Evolutionary conservation across 2,888 invertebrate genomes (phyloP), one percentile per base, ranked within the genome.

Genomic region (Cistogaster globosa): DNA sequence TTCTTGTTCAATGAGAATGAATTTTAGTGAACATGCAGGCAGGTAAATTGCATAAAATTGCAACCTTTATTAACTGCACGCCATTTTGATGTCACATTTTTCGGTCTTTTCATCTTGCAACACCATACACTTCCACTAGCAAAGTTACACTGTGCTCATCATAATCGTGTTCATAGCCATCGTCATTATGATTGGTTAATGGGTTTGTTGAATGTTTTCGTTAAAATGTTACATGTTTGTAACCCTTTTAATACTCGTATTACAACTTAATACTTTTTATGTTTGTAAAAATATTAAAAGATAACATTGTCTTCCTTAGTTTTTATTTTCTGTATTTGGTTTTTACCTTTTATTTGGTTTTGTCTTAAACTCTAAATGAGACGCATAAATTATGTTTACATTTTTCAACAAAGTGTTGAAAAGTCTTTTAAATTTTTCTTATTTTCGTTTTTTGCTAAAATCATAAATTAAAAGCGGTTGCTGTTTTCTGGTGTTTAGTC

Each of bases 121-220:
- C 71, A 84, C 63, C 75, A 65, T 22, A 42, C 42, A 11, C 42
- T 42, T 58, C 14, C 60, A 42, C 42, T n/a, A n/a, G n/a, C n/a
- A n/a, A n/a, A 12, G 22, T 9, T 12, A 57, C 26, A 45, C 14
- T 32, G 32, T 14, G 20, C 48, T 18, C 26, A 4, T 69, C 62
- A 81, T 75, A 55, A 71, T 51, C 12, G 51, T 48, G 62, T 55
- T 51, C 11, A 14, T 38, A 60, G 53, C 51, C 75, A 65, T 69
- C 81, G 78, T 79, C 71, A 82, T 85, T 85, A 85, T 85, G 85
- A 85, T 85, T 85, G 85, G 85, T 76, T 85, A 85, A 85, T 85
- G 85, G 78, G 38, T 79, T 60, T 75, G 58, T 71, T 82, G 65
- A 62, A 75, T 81, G 74, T 67, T 74, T 26, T 55, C 42, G 32